Evolutionary conservation across 2,113 vertebrate species (phyloP).

Genomic region (Proterorhinus semilunaris): DNA sequence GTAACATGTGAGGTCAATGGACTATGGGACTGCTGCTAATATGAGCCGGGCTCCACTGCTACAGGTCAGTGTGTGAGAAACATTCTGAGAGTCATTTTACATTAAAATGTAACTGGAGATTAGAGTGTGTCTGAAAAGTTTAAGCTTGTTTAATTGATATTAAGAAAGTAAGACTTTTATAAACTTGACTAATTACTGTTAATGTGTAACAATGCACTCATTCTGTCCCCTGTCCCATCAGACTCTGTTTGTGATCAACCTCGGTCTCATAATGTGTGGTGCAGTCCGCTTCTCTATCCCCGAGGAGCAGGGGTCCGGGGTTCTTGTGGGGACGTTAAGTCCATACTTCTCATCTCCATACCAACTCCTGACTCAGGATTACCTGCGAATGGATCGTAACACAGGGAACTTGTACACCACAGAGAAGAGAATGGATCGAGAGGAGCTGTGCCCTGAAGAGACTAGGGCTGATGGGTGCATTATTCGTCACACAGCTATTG

Average conservation of each 20-base stretch:
- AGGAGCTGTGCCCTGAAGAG: conserved; percentile 66
- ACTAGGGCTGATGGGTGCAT: conserved; percentile 57
- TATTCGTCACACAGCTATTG: conserved; percentile 59
- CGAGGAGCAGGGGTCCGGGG: conserved; percentile 69
- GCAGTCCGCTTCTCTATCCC: conserved; percentile 51
- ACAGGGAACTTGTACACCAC: conserved; percentile 75
- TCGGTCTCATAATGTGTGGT: conserved; percentile 52
- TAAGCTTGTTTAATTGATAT: too few species aligned
- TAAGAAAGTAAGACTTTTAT: too few species aligned
- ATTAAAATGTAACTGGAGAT: neutral
- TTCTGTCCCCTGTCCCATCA: conserved; percentile 42
- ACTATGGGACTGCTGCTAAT: conserved; percentile 61
- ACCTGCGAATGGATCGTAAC: conserved; percentile 64
- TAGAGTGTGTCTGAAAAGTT: too few species aligned
- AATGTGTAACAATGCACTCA: conserved; percentile 8
- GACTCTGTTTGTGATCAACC: conserved; percentile 63
- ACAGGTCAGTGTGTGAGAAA: conserved; percentile 69
- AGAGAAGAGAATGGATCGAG: conserved; percentile 67
- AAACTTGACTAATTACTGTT: neutral
- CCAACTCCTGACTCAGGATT: conserved; percentile 63
- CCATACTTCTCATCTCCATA: conserved; percentile 61
- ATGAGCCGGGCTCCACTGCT: conserved; percentile 67
- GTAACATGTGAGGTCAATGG: conserved; percentile 60
- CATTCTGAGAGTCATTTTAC: neutral
- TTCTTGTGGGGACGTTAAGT: conserved; percentile 66